Evolutionary conservation across 2,113 vertebrate genomes (phyloP), one percentile per base, ranked within the genome.

Genomic region (Dromas ardeola): DNA sequence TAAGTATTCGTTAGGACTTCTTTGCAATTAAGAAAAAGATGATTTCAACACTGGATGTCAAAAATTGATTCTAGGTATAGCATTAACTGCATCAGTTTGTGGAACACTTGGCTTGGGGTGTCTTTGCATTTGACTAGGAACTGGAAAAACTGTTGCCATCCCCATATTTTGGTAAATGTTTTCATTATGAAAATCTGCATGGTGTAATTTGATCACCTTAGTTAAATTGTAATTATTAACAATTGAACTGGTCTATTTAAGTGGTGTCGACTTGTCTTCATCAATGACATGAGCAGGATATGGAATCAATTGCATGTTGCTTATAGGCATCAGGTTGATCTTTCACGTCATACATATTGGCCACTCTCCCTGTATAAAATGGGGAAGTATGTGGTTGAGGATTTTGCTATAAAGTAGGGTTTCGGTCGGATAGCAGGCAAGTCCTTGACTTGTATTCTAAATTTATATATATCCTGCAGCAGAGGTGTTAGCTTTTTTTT

Each of bases 1-100:
- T 99, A 96, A 95, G 94, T 77, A 81, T 53, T 83, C 43, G 8
- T 62, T 84, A 73, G 47, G 53, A 73, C 25, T 87, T 85, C n/a
- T 47, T 81, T 32, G 30, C 50, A 58, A 18, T 50, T 80, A 70
- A 56, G 23, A 50, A 85, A 66, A 80, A 59, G 5, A 19, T 59
- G 0, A 40, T 72, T 90, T 90, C n/a, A 62, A 50, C 29, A 47
- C 18, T 81, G 11, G 43, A 40, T 62, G 9, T 49, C 20, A 90
- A 70, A 81, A 80, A 62, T 43, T 21, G 80, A 21, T 66, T 77
- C 19, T 56, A 20, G 18, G 10, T 45, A 4, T 71, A 65, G 23
- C 27, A 66, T 81, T 71, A 74, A 81, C 15, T 81, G 38, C 7
- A 43, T 71, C 52, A 27, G 3, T 67, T 88, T 52, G 30, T 3